Evolutionary conservation across 1,140 invertebrate genomes (phyloP), one percentile per base, ranked within the genome.

Genomic region (Cydia amplana): DNA sequence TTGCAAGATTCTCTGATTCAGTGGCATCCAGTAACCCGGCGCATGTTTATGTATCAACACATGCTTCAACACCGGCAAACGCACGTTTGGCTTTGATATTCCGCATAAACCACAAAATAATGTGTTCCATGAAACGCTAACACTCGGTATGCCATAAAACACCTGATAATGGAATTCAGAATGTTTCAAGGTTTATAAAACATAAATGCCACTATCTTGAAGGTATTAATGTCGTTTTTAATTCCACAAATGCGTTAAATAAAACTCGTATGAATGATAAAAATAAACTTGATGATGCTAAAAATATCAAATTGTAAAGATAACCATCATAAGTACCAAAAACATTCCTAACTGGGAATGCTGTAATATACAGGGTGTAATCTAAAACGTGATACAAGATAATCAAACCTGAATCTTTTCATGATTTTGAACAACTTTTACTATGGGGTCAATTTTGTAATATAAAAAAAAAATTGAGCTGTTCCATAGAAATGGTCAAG

Each of bases 91-190:
- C 64, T 70, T 36, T 32, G 32, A 70, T 10, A 18, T 36, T 70
- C 28, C 28, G 18, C n/a, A 36, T 70, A 36, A 70, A 70, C 16
- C 23, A 36, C 65, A 36, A 70, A 36, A 36, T 70, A 70, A 70
- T 70, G 65, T 32, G 64, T 36, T 36, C 7, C 7, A 60, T 23
- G 55, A 23, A 60, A 20, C 76, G 74, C 43, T 76, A 74, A 28
- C 28, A 65, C 70, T 76, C 23, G 32, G 84, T 83, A 82, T 88
- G 85, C 80, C 83, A 85, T 85, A 85, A 83, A 81, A 85, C 77
- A 80, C 78, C 49, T 51, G 20, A 60, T 12, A 60, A 60, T 60
- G 55, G 55, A 60, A 7, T 60, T 23, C 9, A 2, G 2, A 18
- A 51, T 51, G 49, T 51, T n/a, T 9, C 49, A 51, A 60, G 55